Percentiles rank a stretch among this genome's conserved stretches.
phyloP scores from a whole-genome alignment of 2,888 invertebrate species.

The Stictocephala bisonia region DNA sequence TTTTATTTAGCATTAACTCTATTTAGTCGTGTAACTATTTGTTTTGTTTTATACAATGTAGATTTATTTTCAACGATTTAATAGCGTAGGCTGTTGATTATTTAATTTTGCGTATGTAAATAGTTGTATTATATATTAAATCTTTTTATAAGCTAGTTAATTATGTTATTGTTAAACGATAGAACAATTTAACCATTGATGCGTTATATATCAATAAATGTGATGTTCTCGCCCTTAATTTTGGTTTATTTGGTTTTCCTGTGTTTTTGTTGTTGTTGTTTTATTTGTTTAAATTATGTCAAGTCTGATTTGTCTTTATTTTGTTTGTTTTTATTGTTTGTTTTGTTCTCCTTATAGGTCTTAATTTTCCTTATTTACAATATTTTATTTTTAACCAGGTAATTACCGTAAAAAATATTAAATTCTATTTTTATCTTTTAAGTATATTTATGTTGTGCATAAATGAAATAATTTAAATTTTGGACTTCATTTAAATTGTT shows the following conservation, averaged over 20 bases:
- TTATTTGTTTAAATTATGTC: neutral
- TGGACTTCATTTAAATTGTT: no score
- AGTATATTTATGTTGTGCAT: no score
- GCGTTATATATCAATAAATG: constrained; percentile 45
- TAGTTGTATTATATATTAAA: constrained; percentile 36
- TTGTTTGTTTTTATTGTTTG: no score
- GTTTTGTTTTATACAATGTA: constrained; percentile 39
- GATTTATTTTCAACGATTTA: constrained; percentile 33
- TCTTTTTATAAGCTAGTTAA: constrained; percentile 46
- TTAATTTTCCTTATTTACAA: no score
- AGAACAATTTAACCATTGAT: constrained; percentile 46
- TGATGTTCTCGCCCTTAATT: constrained; percentile 37
- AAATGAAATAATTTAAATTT: no score
- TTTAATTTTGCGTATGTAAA: constrained; percentile 38
- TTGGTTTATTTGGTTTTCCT: constrained; percentile 7
- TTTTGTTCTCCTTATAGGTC: no score
- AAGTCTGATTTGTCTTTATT: neutral
- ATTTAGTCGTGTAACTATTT: constrained; percentile 32
- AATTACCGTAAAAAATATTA: no score
- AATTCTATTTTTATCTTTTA: no score
- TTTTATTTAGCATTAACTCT: constrained; percentile 36
- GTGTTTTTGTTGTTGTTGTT: constrained; percentile 5
- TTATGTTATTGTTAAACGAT: constrained; percentile 45
- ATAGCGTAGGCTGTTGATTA: constrained; percentile 37
- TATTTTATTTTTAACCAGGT: no score